Conservation (phyloP, 2,797 vertebrate species). For the Phataginus tetradactyla region DNA sequence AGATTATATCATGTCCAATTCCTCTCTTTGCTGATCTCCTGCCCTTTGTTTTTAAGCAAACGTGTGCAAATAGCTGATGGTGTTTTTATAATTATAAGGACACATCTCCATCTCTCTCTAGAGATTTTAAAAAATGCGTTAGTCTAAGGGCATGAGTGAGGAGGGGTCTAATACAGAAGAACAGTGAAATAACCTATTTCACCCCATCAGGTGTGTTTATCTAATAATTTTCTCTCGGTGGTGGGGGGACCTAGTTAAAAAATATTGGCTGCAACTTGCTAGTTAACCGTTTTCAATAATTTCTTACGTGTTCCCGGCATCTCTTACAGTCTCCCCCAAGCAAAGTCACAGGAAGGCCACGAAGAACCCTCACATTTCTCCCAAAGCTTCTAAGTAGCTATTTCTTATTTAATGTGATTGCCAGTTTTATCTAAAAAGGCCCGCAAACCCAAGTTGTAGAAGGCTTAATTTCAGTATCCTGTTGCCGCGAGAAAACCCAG, state of each 20-base stretch:
- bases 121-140: background rate
- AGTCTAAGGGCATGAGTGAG: background rate
- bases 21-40: background rate
- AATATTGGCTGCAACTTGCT: background rate
- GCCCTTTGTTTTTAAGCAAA: conserved; percentile 43
- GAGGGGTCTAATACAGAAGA: background rate
- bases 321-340: background rate
- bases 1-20: background rate
- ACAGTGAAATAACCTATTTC: background rate
- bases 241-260: background rate
- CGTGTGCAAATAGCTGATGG: background rate
- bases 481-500: conserved; percentile 12
- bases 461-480: conserved; percentile 47
- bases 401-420: conserved; percentile 34
- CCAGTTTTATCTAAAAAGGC: conserved; percentile 44
- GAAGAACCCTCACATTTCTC: background rate
- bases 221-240: conserved; percentile 24
- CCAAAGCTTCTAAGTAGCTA: conserved; percentile 16
- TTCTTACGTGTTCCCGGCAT: background rate
- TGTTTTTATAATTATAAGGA: background rate
- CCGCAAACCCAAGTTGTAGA: background rate
- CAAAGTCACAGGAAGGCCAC: conserved; percentile 28
- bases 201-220: background rate
- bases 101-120: background rate
- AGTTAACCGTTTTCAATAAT: conserved; percentile 10